phyloP scores from a whole-genome alignment of 2,113 vertebrate genomes.

The Potamarius usumacintae region DNA sequence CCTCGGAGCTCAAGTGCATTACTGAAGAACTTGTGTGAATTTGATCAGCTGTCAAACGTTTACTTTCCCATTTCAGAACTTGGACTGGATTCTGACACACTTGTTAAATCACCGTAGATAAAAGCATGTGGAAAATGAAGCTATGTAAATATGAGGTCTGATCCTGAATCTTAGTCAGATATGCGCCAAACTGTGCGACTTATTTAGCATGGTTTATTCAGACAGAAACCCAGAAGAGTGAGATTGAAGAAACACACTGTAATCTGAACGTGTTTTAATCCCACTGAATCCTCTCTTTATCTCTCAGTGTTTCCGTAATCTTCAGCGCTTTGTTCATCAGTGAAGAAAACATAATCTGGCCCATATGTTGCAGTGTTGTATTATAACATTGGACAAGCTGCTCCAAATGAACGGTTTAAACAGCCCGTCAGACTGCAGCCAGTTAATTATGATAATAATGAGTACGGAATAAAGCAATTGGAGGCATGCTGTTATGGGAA shows the following conservation, averaged over 20 bases:
- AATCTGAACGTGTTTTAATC: conserved; percentile 58
- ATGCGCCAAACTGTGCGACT: background rate
- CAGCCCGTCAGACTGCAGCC: background rate
- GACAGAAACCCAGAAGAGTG: background rate
- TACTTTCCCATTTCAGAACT: background rate
- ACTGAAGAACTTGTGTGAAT: background rate
- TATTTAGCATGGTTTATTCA: conserved; percentile 13
- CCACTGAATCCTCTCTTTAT: conserved; percentile 58
- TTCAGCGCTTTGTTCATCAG: conserved; percentile 63
- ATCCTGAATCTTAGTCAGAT: conserved; percentile 5
- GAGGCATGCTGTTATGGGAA: background rate
- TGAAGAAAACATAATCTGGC: conserved; percentile 66
- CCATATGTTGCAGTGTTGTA: conserved; percentile 74
- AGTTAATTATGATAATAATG: background rate
- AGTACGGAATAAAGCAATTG: background rate
- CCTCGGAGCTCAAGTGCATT: background rate
- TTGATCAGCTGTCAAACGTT: too few species aligned
- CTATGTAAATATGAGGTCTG: background rate
- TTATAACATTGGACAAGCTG: conserved; percentile 66
- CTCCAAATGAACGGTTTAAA: background rate
- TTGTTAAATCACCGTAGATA: background rate
- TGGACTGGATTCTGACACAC: background rate
- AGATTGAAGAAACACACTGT: conserved; percentile 18
- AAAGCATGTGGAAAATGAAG: background rate
- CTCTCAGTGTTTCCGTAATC: conserved; percentile 66